phyloP scores from a whole-genome alignment of 2,888 invertebrate genomes.

The Corythucha ciliata region DNA sequence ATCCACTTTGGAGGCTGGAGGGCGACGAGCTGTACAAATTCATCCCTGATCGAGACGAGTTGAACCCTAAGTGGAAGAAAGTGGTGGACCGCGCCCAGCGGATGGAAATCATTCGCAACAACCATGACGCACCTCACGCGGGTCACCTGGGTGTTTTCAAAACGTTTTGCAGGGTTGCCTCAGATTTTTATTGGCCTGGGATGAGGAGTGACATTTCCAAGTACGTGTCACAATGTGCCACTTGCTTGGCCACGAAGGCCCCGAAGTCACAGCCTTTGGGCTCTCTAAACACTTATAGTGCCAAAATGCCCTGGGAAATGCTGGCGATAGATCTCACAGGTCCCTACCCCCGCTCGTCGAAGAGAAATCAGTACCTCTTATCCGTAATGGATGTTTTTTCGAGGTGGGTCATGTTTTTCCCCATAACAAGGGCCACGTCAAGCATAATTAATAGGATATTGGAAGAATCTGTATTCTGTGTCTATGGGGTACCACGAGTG shows the following conservation, averaged over 20 bases:
- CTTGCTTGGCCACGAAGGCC: conserved; percentile 29
- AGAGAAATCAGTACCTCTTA: conserved; percentile 29
- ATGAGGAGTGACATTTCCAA: conserved; percentile 28
- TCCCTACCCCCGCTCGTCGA: conserved; percentile 22
- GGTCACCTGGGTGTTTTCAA: conserved; percentile 32
- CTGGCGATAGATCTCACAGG: conserved; percentile 27
- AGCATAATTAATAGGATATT: conserved; percentile 20
- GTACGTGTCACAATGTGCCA: conserved; percentile 27
- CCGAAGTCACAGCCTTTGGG: not conserved
- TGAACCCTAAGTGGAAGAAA: too few species aligned
- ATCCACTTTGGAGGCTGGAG: conserved; percentile 5
- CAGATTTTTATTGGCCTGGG: conserved; percentile 34
- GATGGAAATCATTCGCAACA: not conserved
- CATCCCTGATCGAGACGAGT: not conserved
- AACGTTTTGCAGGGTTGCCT: conserved; percentile 16
- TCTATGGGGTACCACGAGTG: conserved; percentile 31
- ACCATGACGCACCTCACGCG: conserved; percentile 10
- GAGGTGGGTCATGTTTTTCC: conserved; percentile 33
- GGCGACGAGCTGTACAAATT: conserved; percentile 10
- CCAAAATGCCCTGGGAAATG: conserved; percentile 28
- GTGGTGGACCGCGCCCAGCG: not conserved
- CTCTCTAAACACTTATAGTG: not conserved
- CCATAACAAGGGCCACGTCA: conserved; percentile 30
- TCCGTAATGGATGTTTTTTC: conserved; percentile 37
- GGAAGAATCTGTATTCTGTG: conserved; percentile 28